Conservation (phyloP, 2,113 vertebrate species). For the Todiramphus saurophagus region DNA sequence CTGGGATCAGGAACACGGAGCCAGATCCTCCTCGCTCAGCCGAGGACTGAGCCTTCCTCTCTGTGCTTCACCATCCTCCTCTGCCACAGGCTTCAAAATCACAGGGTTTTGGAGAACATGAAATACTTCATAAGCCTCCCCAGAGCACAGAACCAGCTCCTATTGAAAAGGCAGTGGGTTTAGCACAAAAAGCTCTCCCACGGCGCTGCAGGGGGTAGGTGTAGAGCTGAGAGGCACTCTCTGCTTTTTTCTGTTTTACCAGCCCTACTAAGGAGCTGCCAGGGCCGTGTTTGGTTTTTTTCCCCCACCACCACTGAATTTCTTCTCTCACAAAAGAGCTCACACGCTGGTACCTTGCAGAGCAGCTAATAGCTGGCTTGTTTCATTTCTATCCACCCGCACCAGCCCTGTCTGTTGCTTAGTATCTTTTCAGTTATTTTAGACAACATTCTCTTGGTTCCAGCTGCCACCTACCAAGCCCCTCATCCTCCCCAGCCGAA, state of each 20-base stretch:
- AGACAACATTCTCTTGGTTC: not conserved
- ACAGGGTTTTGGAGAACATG: not conserved
- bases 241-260: not conserved
- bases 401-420: not conserved
- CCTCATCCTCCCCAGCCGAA: not conserved
- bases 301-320: not conserved
- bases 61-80: not conserved
- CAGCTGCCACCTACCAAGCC: not conserved
- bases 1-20: fast-evolving
- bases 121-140: not conserved
- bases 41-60: not conserved
- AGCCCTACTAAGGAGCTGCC: not conserved
- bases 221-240: not conserved
- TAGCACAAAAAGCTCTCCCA: not conserved
- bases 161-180: not conserved
- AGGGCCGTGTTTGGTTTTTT: not conserved
- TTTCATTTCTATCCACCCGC: slow-evolving; percentile 10
- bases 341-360: not conserved
- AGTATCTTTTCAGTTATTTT: slow-evolving; percentile 1
- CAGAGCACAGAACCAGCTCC: not conserved
- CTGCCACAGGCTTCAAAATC: not conserved
- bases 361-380: not conserved
- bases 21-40: not conserved
- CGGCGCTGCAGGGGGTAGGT: not conserved
- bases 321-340: not conserved